Conservation (phyloP, 2,888 invertebrate species). For the Sthenelais limicola region DNA sequence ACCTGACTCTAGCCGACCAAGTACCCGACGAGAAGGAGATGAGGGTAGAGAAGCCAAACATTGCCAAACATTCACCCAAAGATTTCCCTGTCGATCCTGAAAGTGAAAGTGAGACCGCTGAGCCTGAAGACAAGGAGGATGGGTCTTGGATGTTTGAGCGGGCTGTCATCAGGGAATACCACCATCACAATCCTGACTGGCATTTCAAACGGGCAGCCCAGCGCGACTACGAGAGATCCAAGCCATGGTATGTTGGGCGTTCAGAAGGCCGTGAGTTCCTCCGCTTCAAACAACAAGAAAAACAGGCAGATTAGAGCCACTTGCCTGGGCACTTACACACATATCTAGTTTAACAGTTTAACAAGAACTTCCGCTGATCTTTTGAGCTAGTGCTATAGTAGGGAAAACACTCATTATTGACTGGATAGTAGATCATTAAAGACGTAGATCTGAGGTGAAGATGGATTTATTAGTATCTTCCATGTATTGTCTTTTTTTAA, state of each 20-base stretch:
- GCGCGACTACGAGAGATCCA: conserved; percentile 31
- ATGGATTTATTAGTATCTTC: no score
- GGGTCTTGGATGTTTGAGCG: conserved; percentile 34
- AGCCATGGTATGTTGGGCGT: conserved; percentile 35
- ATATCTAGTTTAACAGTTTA: no score
- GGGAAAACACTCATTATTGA: no score
- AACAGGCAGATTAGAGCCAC: no score
- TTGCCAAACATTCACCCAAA: neutral
- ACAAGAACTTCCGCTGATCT: no score
- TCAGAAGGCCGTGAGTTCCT: neutral
- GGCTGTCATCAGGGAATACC: conserved; percentile 17
- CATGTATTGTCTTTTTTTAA: no score
- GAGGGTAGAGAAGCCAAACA: neutral
- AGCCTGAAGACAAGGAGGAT: neutral
- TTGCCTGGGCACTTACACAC: no score
- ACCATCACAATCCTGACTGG: conserved; percentile 41
- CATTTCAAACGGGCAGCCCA: conserved; percentile 36
- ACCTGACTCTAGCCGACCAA: neutral
- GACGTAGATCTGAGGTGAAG: no score
- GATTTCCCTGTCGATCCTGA: neutral
- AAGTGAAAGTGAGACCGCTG: neutral
- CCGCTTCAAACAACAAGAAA: neutral
- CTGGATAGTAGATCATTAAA: no score
- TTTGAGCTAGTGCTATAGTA: no score
- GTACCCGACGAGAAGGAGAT: neutral